Evolutionary conservation across 23 tunicate genomes (phyloP).

Genomic region (Halocynthia aurantium): DNA sequence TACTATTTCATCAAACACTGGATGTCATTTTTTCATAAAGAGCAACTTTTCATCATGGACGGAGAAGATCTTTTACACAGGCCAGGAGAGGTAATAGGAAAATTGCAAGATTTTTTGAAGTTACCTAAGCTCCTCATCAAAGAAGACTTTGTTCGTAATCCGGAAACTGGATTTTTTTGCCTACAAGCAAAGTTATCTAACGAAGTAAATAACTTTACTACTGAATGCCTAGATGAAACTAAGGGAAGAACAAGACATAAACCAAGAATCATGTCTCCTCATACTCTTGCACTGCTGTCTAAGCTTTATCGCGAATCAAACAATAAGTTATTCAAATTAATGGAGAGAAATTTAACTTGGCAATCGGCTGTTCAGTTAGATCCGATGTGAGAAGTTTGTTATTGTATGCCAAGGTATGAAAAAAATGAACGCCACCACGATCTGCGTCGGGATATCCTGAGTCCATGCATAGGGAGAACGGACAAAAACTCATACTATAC

Average conservation of each 20-base stretch:
- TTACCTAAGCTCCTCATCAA: not conserved
- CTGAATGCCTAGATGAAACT: not conserved
- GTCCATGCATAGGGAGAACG: no score
- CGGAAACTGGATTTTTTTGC: conserved; percentile 4
- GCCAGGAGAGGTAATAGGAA: not conserved
- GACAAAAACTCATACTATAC: no score
- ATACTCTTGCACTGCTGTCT: not conserved
- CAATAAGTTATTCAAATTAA: not conserved
- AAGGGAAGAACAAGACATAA: conserved; percentile 1
- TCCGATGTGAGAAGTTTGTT: no score
- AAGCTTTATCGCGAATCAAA: not conserved
- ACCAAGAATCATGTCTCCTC: not conserved
- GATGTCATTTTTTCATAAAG: not conserved
- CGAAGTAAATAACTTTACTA: not conserved
- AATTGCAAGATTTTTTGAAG: conserved; percentile 4
- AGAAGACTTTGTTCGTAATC: conserved; percentile 8
- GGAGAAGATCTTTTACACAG: not conserved
- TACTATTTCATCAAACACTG: not conserved
- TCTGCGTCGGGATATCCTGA: no score
- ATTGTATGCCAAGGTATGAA: no score
- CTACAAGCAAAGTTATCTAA: not conserved
- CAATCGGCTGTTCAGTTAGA: not conserved
- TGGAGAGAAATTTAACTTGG: not conserved
- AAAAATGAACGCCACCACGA: no score
- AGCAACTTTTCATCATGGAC: not conserved